Evolutionary conservation across 2,797 vertebrate species (phyloP).

Genomic region (Leptatherina wallacei): DNA sequence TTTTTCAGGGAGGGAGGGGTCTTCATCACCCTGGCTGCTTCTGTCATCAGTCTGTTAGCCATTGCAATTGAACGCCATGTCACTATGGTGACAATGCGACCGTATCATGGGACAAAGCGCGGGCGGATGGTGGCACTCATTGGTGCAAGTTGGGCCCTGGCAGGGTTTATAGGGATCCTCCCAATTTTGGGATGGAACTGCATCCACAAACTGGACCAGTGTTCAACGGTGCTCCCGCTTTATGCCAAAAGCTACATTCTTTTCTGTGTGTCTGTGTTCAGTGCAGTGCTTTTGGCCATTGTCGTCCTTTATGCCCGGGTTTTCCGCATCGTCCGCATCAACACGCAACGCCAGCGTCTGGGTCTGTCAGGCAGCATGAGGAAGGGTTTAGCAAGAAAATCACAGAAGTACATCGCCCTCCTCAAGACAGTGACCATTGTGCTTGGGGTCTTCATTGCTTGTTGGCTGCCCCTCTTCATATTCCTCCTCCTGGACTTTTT

Average conservation of each 20-base stretch:
- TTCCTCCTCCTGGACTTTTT: constrained; percentile 89
- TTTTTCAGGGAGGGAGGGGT: constrained; percentile 91
- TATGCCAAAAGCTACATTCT: constrained; percentile 91
- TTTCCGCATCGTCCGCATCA: constrained; percentile 88
- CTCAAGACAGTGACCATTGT: constrained; percentile 92
- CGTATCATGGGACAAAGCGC: constrained; percentile 83
- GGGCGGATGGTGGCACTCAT: constrained; percentile 87
- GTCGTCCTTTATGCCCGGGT: constrained; percentile 87
- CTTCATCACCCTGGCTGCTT: constrained; percentile 90
- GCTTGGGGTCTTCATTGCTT: constrained; percentile 89
- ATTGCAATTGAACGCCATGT: constrained; percentile 91
- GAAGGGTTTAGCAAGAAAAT: constrained; percentile 78
- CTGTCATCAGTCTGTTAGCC: constrained; percentile 89
- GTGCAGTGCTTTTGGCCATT: constrained; percentile 84
- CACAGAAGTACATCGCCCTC: constrained; percentile 87
- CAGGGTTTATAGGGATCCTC: constrained; percentile 86
- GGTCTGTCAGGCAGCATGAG: constrained; percentile 73
- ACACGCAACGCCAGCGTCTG: constrained; percentile 78
- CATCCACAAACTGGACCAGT: constrained; percentile 80
- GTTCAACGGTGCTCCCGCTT: constrained; percentile 90
- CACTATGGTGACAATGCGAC: constrained; percentile 90
- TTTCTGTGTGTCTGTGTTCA: constrained; percentile 87
- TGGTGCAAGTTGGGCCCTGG: constrained; percentile 85
- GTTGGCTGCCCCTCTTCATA: constrained; percentile 91
- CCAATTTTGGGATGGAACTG: constrained; percentile 93